phyloP scores from a whole-genome alignment of 2,888 invertebrate genomes.

The Disparrhopalites patrizii region DNA sequence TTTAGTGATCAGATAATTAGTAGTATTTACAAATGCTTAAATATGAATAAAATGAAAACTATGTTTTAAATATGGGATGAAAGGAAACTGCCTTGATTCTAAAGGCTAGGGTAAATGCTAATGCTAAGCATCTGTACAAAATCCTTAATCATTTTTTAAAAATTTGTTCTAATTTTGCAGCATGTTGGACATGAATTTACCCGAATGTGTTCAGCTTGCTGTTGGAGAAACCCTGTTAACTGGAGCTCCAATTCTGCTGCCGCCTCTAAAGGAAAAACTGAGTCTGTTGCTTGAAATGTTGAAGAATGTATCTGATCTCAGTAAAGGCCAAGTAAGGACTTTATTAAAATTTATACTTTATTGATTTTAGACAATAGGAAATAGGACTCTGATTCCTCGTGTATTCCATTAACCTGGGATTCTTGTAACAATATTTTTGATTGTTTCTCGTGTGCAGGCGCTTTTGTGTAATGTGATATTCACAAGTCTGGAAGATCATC shows the following conservation, averaged over 20 bases:
- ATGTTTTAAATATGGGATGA: not conserved
- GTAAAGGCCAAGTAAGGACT: slow-evolving; percentile 58
- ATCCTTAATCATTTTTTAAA: slow-evolving; percentile 1
- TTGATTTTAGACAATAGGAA: not conserved
- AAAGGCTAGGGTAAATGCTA: no score
- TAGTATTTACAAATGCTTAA: no score
- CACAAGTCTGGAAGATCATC: slow-evolving; percentile 60
- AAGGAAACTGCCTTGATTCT: no score
- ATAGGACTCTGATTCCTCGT: not conserved
- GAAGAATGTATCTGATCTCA: slow-evolving; percentile 56
- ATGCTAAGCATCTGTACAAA: no score
- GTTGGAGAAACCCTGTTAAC: slow-evolving; percentile 59
- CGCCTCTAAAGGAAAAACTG: slow-evolving; percentile 59
- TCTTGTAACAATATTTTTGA: slow-evolving; percentile 4
- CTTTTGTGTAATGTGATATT: slow-evolving; percentile 61
- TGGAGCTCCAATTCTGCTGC: slow-evolving; percentile 60
- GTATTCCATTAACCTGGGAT: not conserved
- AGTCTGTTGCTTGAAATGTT: slow-evolving; percentile 59
- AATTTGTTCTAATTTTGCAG: not conserved
- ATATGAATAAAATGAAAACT: slow-evolving; percentile 1
- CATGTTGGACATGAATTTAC: slow-evolving; percentile 50
- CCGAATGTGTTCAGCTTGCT: slow-evolving; percentile 55
- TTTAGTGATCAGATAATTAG: no score
- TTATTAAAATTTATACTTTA: not conserved
- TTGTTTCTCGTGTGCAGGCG: slow-evolving; percentile 51